A percentile compares a stretch with the other conserved stretches of the same genome.
Evolutionary conservation across 1,140 invertebrate species (phyloP).

Genomic region (Cepaea nemoralis): DNA sequence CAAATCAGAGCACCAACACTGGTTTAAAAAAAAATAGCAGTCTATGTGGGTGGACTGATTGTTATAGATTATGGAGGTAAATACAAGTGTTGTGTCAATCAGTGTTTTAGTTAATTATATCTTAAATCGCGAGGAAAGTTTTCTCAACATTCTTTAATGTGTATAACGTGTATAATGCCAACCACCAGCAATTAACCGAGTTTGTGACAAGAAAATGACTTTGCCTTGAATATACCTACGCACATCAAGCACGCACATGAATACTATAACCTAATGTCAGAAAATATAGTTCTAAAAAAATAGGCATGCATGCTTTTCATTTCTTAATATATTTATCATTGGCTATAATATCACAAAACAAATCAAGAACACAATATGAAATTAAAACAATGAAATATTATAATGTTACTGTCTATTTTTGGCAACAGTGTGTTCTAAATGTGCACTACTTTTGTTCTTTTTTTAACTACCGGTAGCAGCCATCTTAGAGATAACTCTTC

Average conservation of each 20-base stretch:
- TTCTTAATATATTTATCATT: neutral
- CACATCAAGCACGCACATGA: constrained; percentile 33
- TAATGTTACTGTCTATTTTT: neutral
- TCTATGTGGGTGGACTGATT: too few species aligned
- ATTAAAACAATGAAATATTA: neutral
- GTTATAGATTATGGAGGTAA: too few species aligned
- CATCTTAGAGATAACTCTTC: constrained; percentile 64
- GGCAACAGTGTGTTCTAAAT: constrained; percentile 13
- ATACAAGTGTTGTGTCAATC: too few species aligned
- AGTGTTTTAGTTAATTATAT: too few species aligned
- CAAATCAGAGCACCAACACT: too few species aligned
- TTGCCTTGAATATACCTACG: constrained; percentile 37
- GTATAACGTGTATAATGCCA: too few species aligned
- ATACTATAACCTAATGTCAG: constrained; percentile 42
- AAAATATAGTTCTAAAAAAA: constrained; percentile 36
- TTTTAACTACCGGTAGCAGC: constrained; percentile 61
- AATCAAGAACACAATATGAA: neutral
- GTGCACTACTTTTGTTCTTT: constrained; percentile 30
- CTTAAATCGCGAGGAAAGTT: too few species aligned
- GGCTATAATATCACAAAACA: too few species aligned
- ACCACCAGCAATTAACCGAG: too few species aligned
- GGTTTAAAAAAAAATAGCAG: too few species aligned
- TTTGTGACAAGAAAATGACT: too few species aligned
- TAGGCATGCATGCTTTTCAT: neutral
- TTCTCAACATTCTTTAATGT: too few species aligned